Evolutionary conservation across 2,113 vertebrate species (phyloP).

Genomic region (Triplophysa dalaica): DNA sequence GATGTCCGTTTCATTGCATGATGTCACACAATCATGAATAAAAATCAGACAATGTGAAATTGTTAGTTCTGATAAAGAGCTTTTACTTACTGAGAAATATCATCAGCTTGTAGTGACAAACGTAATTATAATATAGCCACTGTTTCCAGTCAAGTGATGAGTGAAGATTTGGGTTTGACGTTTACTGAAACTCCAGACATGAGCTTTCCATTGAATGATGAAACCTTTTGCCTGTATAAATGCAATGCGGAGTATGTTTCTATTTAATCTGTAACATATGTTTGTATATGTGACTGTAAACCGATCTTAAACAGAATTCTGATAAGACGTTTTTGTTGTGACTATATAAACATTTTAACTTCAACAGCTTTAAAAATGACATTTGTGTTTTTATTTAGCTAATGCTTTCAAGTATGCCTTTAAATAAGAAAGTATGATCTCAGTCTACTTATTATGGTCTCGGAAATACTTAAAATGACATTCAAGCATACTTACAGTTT

Average conservation of each 20-base stretch:
- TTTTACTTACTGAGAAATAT: background rate
- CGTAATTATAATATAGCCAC: background rate
- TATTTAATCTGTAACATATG: slow-evolving; percentile 46
- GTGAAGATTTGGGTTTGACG: background rate
- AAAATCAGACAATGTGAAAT: background rate
- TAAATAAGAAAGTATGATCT: too few relatives aligned
- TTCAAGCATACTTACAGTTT: too few relatives aligned
- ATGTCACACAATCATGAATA: background rate
- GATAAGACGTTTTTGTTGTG: slow-evolving; percentile 20
- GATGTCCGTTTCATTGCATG: slow-evolving; percentile 8
- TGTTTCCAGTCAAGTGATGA: background rate
- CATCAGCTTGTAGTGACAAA: too few relatives aligned
- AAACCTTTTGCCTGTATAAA: slow-evolving; percentile 42
- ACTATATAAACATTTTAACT: background rate
- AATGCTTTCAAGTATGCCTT: too few relatives aligned
- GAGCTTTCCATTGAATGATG: slow-evolving; percentile 2
- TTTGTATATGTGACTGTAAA: slow-evolving; percentile 56
- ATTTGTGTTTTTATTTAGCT: too few relatives aligned
- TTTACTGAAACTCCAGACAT: background rate
- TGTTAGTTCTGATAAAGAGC: background rate
- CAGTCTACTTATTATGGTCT: too few relatives aligned
- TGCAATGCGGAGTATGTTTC: slow-evolving; percentile 38
- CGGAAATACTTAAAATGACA: too few relatives aligned
- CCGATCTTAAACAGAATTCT: slow-evolving; percentile 50
- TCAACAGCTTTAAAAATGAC: too few relatives aligned